phyloP scores from a whole-genome alignment of 2,888 invertebrate species.

The Nemurella pictetii region DNA sequence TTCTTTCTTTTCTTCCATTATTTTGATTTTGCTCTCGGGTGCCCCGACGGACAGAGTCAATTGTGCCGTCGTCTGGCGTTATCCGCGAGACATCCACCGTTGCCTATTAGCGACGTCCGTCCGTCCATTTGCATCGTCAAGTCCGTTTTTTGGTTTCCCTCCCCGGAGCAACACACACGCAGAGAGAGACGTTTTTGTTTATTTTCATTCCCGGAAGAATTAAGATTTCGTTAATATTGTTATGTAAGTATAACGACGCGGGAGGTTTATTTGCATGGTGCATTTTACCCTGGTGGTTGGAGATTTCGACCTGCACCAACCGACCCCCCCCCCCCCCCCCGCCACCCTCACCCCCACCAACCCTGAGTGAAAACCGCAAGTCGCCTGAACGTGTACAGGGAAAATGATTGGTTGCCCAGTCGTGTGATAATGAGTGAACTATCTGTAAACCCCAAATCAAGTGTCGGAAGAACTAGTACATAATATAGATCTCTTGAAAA shows the following conservation, averaged over 20 bases:
- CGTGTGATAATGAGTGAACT: background rate
- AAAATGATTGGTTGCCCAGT: background rate
- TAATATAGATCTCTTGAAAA: too few relatives aligned
- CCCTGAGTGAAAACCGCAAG: background rate
- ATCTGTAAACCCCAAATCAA: background rate
- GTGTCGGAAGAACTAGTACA: too few relatives aligned
- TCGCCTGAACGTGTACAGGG: too few relatives aligned
- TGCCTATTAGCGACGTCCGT: constrained; percentile 28
- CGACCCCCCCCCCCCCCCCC: background rate
- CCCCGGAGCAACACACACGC: background rate
- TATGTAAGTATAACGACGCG: constrained; percentile 15
- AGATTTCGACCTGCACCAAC: background rate
- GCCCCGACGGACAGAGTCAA: constrained; percentile 33
- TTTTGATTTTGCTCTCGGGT: constrained; percentile 35
- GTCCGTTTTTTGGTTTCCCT: background rate
- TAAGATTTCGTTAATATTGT: background rate
- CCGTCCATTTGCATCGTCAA: background rate
- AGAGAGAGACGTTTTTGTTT: background rate
- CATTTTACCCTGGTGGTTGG: constrained; percentile 7
- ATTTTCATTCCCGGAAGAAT: constrained; percentile 23
- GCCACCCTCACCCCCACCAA: background rate
- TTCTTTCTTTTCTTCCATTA: constrained; percentile 40
- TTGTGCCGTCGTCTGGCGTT: constrained; percentile 39
- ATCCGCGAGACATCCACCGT: constrained; percentile 39
- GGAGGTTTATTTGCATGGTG: constrained; percentile 11